Conservation (phyloP, 2,113 vertebrate species). For the Camelus dromedarius region DNA sequence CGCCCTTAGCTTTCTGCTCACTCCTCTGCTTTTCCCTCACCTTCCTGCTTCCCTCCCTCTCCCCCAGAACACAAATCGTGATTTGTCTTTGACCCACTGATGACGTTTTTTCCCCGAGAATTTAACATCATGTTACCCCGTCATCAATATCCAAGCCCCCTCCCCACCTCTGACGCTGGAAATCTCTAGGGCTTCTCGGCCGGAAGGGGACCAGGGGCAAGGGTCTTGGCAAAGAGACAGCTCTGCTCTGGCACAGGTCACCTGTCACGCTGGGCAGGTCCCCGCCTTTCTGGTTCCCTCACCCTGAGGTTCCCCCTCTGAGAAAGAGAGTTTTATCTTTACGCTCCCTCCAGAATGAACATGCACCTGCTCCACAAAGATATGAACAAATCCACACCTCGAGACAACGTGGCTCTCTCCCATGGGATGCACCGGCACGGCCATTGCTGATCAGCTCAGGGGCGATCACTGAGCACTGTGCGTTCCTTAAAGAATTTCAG, state of each 20-base stretch:
- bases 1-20: not conserved
- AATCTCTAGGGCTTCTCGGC: not conserved
- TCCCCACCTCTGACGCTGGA: not conserved
- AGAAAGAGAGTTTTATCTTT: not conserved
- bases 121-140: constrained; percentile 7
- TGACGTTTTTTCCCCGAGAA: constrained; percentile 58
- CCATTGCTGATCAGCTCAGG: not conserved
- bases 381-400: constrained; percentile 46
- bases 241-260: not conserved
- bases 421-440: no score
- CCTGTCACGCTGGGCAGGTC: not conserved
- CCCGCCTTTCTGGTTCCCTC: not conserved
- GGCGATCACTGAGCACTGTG: not conserved
- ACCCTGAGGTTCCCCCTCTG: not conserved
- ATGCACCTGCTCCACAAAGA: not conserved
- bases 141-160: not conserved
- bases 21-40: not conserved
- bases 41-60: not conserved
- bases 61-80: constrained; percentile 10
- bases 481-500: not conserved
- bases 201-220: not conserved
- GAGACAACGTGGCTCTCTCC: not conserved
- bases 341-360: not conserved
- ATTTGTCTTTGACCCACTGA: constrained; percentile 47
- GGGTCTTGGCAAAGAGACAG: not conserved